A percentile compares a stretch with the other conserved stretches of the same genome.
Evolutionary conservation across 92 coral and sea anemone genomes (phyloP).

Genomic region (Metridium senile): DNA sequence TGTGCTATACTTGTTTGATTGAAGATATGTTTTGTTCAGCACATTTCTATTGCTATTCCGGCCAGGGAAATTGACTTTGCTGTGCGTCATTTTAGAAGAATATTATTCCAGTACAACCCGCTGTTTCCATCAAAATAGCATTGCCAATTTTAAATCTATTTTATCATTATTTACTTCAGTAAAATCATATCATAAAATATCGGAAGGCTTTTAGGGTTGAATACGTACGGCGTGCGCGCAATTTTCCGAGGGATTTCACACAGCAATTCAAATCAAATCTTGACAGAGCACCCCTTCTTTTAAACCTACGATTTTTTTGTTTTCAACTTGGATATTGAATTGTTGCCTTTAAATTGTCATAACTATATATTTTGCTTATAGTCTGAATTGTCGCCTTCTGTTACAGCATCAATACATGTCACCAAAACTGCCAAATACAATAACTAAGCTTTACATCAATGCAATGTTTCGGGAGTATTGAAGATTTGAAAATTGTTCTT

Average conservation of each 20-base stretch:
- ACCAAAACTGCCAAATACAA: too few species aligned
- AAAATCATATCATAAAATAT: neutral
- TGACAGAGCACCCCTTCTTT: neutral
- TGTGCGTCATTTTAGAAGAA: conserved; percentile 30
- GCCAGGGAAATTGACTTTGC: conserved; percentile 33
- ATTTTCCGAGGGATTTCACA: too few species aligned
- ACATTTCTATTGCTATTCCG: conserved; percentile 17
- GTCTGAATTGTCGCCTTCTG: neutral
- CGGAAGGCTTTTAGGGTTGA: neutral
- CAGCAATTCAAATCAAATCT: neutral
- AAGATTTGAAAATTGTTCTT: neutral
- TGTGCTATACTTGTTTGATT: conserved; percentile 23
- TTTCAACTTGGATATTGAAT: neutral
- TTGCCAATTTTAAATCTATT: conserved; percentile 10
- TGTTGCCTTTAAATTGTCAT: neutral
- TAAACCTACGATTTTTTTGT: neutral
- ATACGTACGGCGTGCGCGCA: neutral
- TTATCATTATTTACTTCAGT: conserved; percentile 4
- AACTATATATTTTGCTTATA: conserved; percentile 5
- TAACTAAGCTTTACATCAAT: too few species aligned
- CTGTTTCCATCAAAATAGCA: conserved; percentile 34
- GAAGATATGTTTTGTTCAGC: conserved; percentile 27
- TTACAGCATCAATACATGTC: neutral
- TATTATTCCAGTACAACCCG: conserved; percentile 8
- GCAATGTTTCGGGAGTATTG: too few species aligned